Percentiles rank a stretch among this genome's conserved stretches.
Evolutionary conservation across 2,888 invertebrate species (phyloP).

Genomic region (Cabera pusaria): DNA sequence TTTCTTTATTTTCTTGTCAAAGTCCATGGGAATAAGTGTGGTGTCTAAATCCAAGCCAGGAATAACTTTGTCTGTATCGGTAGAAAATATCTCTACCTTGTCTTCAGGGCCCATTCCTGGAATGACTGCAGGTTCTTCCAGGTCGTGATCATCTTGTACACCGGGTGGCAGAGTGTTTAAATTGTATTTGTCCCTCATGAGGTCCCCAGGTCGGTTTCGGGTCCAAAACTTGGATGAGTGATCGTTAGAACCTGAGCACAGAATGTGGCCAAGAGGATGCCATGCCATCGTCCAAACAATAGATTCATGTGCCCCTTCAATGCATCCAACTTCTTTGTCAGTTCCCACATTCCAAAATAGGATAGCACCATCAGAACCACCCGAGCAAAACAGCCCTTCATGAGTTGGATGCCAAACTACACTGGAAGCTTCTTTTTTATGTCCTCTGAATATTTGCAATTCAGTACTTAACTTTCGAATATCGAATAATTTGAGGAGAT

Average conservation of each 20-base stretch:
- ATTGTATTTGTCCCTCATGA: slow-evolving; percentile 99
- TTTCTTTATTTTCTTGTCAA: slow-evolving; percentile 89
- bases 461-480: slow-evolving; percentile 97
- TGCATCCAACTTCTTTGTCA: slow-evolving; percentile 98
- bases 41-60: slow-evolving; percentile 94
- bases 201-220: slow-evolving; percentile 98
- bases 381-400: slow-evolving; percentile 98
- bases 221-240: slow-evolving; percentile 99
- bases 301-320: slow-evolving; percentile 99
- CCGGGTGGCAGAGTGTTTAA: slow-evolving; percentile 95
- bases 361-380: slow-evolving; percentile 99
- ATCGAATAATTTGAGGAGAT: slow-evolving; percentile 98
- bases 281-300: slow-evolving; percentile 99
- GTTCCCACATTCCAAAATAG: slow-evolving; percentile 99
- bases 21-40: slow-evolving; percentile 85
- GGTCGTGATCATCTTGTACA: slow-evolving; percentile 77
- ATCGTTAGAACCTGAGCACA: slow-evolving; percentile 99
- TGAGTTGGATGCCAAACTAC: slow-evolving; percentile 99
- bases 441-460: slow-evolving; percentile 98
- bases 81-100: slow-evolving; percentile 89
- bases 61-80: slow-evolving; percentile 86
- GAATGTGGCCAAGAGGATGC: slow-evolving; percentile 99
- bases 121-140: slow-evolving; percentile 91
- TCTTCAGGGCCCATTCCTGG: slow-evolving; percentile 99
- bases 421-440: slow-evolving; percentile 99